These are phyloP conservation scores for Eleutherodactylus coqui DNA, from an alignment of 2,797 vertebrate genomes.

Conservation along the genomic window DNA sequence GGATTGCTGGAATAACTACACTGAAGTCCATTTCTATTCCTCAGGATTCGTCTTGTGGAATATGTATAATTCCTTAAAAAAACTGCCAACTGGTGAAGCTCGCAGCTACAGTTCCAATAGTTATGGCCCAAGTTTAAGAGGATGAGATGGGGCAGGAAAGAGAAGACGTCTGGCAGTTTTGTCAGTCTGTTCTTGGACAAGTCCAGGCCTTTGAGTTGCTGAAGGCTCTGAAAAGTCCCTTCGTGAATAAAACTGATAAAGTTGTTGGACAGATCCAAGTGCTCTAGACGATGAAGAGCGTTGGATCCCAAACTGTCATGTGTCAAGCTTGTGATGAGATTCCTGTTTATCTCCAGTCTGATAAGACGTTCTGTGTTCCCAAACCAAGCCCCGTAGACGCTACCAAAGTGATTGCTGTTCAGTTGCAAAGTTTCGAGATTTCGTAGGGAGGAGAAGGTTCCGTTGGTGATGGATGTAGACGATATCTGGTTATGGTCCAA, in stretches of 20 bases:
- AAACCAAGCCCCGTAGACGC: slow-evolving; percentile 77
- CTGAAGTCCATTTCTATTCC: slow-evolving; percentile 73
- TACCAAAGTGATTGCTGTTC: slow-evolving; percentile 75
- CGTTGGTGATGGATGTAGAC: slow-evolving; percentile 72
- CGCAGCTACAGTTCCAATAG: slow-evolving; percentile 81
- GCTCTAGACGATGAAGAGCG: slow-evolving; percentile 74
- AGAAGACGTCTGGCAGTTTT: slow-evolving; percentile 75
- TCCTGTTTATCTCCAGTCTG: slow-evolving; percentile 78
- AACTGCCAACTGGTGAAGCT: slow-evolving; percentile 73
- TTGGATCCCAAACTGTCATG: slow-evolving; percentile 72
- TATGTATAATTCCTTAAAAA: slow-evolving; percentile 77
- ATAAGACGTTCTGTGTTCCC: slow-evolving; percentile 71
- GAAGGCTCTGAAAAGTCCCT: slow-evolving; percentile 75
- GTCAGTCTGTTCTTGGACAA: slow-evolving; percentile 79
- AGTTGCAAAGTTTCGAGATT: slow-evolving; percentile 76
- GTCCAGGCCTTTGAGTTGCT: slow-evolving; percentile 75
- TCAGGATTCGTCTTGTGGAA: slow-evolving; percentile 73
- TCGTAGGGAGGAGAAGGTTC: slow-evolving; percentile 74
- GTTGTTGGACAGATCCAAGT: slow-evolving; percentile 82
- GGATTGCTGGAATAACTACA: slow-evolving; percentile 72
- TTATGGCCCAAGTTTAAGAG: slow-evolving; percentile 80
- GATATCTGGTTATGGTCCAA: slow-evolving; percentile 81
- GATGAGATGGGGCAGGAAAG: slow-evolving; percentile 76
- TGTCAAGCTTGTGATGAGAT: slow-evolving; percentile 77
- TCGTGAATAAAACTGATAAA: slow-evolving; percentile 75